phyloP scores from a whole-genome alignment of 92 coral and sea anemone species.

The Epizoanthus illoricatus region DNA sequence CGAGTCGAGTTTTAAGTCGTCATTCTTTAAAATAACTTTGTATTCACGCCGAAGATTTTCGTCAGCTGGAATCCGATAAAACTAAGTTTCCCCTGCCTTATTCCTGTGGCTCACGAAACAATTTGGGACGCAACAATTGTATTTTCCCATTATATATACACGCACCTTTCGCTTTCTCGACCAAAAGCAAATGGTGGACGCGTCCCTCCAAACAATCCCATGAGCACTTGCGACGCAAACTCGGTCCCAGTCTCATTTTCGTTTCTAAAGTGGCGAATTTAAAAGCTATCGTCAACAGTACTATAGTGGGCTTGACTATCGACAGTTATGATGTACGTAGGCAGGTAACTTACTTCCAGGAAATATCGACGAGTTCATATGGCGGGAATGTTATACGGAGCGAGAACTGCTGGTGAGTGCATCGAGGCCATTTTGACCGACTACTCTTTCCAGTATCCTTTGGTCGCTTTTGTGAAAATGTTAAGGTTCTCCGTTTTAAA shows the following conservation, averaged over 20 bases:
- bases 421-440: too few species aligned
- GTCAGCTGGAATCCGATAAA: constrained; percentile 49
- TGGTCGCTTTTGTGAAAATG: too few species aligned
- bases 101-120: constrained; percentile 9
- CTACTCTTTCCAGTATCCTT: too few species aligned
- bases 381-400: too few species aligned
- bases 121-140: constrained; percentile 2
- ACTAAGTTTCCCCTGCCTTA: constrained; percentile 16
- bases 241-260: too few species aligned
- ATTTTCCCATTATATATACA: constrained; percentile 13
- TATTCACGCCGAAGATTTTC: constrained; percentile 42
- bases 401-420: too few species aligned
- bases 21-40: constrained; percentile 45
- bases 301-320: too few species aligned
- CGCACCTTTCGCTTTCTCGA: background rate
- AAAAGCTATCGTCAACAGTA: too few species aligned
- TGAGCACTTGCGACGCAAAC: background rate
- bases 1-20: constrained; percentile 41
- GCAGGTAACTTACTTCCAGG: too few species aligned
- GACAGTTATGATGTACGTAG: too few species aligned
- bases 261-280: background rate
- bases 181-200: constrained; percentile 3
- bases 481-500: too few species aligned
- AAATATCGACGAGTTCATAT: too few species aligned
- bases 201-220: constrained; percentile 22